These are phyloP conservation scores for Cremastinae sp. DNA, from an alignment of 2,888 invertebrate species.

Conservation along the genomic window DNA sequence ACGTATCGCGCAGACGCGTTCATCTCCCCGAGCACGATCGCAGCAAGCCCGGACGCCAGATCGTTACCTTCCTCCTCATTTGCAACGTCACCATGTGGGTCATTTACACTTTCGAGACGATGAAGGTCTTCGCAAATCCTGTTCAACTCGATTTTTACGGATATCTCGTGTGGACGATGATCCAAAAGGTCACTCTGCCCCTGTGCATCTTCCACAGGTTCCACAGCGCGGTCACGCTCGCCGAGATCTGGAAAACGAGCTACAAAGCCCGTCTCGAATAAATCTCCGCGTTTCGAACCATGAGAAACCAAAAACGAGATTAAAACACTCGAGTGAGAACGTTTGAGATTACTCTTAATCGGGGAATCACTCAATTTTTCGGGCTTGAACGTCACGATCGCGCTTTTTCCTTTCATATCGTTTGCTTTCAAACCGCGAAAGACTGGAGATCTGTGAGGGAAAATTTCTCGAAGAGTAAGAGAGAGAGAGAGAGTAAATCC, in stretches of 20 bases:
- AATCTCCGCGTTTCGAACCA: constrained; percentile 71
- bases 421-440: not conserved
- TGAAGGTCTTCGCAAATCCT: constrained; percentile 95
- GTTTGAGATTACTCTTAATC: not conserved
- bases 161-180: constrained; percentile 94
- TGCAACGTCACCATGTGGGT: constrained; percentile 98
- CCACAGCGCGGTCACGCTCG: constrained; percentile 96
- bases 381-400: no score
- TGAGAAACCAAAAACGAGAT: not conserved
- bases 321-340: not conserved
- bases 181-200: constrained; percentile 95
- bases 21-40: constrained; percentile 95
- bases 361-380: not conserved
- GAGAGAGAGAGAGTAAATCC: constrained; percentile 10
- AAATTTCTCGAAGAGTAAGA: not conserved
- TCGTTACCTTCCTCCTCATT: constrained; percentile 96
- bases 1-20: constrained; percentile 94
- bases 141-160: constrained; percentile 96
- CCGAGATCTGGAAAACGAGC: constrained; percentile 97
- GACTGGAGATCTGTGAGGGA: not conserved
- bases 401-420: no score
- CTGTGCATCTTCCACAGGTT: constrained; percentile 98
- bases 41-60: constrained; percentile 96
- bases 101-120: constrained; percentile 96
- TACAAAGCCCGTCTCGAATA: constrained; percentile 95